Evolutionary conservation across 2,888 invertebrate species (phyloP).

Genomic region (Rhagophthalmus giganteus): DNA sequence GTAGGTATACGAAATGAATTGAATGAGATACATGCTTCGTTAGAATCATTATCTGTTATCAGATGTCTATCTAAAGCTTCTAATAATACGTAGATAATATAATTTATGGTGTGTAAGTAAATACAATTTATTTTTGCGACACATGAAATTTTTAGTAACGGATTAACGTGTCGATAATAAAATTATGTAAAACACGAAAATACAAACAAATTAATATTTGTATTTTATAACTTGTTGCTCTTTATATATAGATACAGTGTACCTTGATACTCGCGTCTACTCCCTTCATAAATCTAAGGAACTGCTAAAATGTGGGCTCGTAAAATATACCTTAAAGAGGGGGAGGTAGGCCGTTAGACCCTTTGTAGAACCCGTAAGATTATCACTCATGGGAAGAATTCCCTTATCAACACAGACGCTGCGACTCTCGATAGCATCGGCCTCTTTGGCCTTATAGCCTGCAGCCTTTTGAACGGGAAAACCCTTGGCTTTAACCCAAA

Average conservation of each 20-base stretch:
- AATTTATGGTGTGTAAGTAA: too few relatives aligned
- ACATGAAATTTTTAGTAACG: too few relatives aligned
- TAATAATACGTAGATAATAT: background rate
- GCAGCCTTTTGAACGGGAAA: constrained; percentile 78
- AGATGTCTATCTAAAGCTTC: background rate
- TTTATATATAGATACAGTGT: background rate
- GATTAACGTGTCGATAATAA: too few relatives aligned
- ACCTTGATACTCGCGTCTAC: background rate
- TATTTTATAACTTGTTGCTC: constrained; percentile 8
- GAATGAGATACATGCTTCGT: too few relatives aligned
- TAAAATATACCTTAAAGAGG: constrained; percentile 18
- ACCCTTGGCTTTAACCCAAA: constrained; percentile 97
- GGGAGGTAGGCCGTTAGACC: constrained; percentile 3
- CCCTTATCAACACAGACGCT: constrained; percentile 29
- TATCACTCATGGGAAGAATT: constrained; percentile 26
- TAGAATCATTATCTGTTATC: too few relatives aligned
- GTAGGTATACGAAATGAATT: too few relatives aligned
- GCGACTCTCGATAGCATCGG: constrained; percentile 65
- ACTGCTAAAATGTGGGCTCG: constrained; percentile 10
- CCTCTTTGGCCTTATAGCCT: constrained; percentile 72
- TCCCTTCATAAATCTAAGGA: constrained; percentile 9
- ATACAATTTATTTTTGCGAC: too few relatives aligned
- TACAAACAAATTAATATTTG: too few relatives aligned
- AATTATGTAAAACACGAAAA: too few relatives aligned
- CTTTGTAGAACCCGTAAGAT: constrained; percentile 13